Evolutionary conservation across 2,888 invertebrate genomes (phyloP).

Genomic region (Heliconius cydno): DNA sequence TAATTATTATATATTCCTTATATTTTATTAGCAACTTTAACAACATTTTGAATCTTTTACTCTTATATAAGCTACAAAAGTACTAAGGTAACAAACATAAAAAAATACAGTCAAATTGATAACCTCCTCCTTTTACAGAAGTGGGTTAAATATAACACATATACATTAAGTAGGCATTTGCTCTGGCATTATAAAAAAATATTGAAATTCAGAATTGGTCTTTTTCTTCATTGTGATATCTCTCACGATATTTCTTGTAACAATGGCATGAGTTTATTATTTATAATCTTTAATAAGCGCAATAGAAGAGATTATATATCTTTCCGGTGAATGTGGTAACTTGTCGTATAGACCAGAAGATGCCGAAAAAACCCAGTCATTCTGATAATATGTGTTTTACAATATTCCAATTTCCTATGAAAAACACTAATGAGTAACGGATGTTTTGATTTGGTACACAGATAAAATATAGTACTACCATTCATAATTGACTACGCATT

Average conservation of each 20-base stretch:
- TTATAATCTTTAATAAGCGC: neutral
- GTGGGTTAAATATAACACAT: too few species aligned
- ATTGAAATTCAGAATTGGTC: too few species aligned
- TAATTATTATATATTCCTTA: neutral
- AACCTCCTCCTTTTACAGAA: neutral
- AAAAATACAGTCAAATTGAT: too few species aligned
- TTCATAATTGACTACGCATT: slow-evolving; percentile 58
- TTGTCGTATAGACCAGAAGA: neutral
- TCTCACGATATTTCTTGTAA: neutral
- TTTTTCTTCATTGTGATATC: neutral
- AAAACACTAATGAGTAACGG: slow-evolving; percentile 49
- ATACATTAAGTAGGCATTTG: neutral
- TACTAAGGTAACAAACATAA: too few species aligned
- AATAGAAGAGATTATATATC: neutral
- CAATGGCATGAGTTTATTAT: neutral
- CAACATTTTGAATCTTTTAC: neutral
- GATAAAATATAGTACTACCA: slow-evolving; percentile 56
- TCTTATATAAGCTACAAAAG: neutral
- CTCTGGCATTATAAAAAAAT: neutral
- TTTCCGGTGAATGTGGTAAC: slow-evolving; percentile 9
- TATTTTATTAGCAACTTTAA: neutral
- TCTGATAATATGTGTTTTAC: neutral
- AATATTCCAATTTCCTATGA: neutral
- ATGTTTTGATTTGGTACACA: slow-evolving; percentile 56
- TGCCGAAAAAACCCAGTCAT: neutral